phyloP scores from a whole-genome alignment of 2,113 vertebrate genomes.

The Numida meleagris region DNA sequence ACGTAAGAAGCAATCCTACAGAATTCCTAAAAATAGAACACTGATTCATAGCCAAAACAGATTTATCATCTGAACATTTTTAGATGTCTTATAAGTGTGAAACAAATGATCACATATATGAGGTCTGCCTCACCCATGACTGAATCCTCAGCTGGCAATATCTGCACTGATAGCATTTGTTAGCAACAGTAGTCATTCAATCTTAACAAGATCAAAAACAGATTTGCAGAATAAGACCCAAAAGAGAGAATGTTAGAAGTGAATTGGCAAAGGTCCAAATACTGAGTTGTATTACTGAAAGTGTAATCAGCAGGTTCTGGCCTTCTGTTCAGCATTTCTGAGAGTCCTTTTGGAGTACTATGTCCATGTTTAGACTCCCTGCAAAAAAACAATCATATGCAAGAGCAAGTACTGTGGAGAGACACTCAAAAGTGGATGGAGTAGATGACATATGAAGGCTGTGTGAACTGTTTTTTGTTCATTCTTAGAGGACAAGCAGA shows the following conservation, averaged over 20 bases:
- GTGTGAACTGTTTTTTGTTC: background rate
- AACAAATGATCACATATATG: background rate
- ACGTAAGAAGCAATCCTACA: background rate
- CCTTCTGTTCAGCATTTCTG: background rate
- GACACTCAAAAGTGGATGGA: background rate
- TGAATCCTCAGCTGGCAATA: background rate
- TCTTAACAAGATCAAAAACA: background rate
- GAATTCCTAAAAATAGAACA: background rate
- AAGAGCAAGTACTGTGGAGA: background rate
- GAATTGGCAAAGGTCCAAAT: background rate
- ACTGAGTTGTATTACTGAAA: background rate
- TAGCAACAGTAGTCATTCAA: background rate
- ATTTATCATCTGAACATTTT: background rate
- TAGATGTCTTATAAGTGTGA: background rate
- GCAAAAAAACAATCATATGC: background rate
- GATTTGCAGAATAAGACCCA: background rate
- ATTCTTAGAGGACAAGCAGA: background rate
- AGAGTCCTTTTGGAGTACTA: background rate
- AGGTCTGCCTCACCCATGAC: background rate
- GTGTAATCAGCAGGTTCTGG: background rate
- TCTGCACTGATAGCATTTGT: background rate
- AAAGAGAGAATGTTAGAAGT: accelerated
- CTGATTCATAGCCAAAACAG: background rate
- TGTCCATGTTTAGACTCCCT: background rate
- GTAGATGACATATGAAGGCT: background rate